Conservation (phyloP, 2,797 vertebrate species). For the Mastacembelus armatus region DNA sequence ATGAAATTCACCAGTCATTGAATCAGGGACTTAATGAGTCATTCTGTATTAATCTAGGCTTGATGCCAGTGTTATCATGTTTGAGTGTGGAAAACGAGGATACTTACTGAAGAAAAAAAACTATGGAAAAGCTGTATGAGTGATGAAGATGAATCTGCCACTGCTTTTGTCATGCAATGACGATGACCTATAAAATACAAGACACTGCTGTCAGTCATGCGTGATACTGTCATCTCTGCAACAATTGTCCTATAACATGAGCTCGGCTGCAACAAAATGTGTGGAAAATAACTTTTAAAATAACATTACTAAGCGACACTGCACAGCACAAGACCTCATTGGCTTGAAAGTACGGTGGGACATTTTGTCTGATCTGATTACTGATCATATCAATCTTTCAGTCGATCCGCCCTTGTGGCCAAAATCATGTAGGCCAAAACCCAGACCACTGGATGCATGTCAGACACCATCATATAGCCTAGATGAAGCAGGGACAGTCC, state of each 20-base stretch:
- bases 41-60: neutral
- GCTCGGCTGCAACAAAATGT: conserved; percentile 34
- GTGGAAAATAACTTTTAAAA: conserved; percentile 62
- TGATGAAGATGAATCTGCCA: conserved; percentile 91
- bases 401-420: conserved; percentile 64
- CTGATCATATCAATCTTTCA: conserved; percentile 55
- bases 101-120: conserved; percentile 94
- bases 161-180: conserved; percentile 95
- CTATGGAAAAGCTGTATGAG: conserved; percentile 90
- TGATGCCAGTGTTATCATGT: conserved; percentile 29
- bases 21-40: conserved; percentile 35
- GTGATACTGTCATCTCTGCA: conserved; percentile 64
- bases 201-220: conserved; percentile 89
- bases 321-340: conserved; percentile 34
- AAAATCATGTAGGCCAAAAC: conserved; percentile 64
- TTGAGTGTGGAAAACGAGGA: conserved; percentile 78
- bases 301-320: conserved; percentile 27
- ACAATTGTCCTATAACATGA: conserved; percentile 38
- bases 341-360: conserved; percentile 63
- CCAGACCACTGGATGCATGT: conserved; percentile 60
- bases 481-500: conserved; percentile 31
- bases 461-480: conserved; percentile 14
- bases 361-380: conserved; percentile 72
- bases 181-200: conserved; percentile 97
- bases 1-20: conserved; percentile 29